phyloP scores from a whole-genome alignment of 2,888 invertebrate species.

The Xylota segnis region DNA sequence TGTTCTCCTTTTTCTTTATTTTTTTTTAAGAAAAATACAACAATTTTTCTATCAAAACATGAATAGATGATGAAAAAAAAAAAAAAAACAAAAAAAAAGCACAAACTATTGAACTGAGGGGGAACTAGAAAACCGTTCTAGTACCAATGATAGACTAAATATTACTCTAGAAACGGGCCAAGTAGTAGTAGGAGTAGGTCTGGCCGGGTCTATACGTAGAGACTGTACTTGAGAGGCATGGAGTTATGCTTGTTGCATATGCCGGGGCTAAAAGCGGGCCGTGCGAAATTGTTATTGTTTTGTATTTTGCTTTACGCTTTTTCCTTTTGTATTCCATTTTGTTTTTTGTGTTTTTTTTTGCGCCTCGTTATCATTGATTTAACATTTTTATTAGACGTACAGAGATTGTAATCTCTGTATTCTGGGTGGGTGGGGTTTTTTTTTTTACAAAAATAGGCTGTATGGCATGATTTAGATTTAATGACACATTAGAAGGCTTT shows the following conservation, averaged over 20 bases:
- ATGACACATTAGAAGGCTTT: conserved; percentile 30
- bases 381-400: conserved; percentile 55
- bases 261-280: conserved; percentile 7
- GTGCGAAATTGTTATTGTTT: conserved; percentile 53
- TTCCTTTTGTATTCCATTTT: conserved; percentile 20
- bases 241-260: conserved; percentile 33
- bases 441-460: conserved; percentile 17
- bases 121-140: conserved; percentile 45
- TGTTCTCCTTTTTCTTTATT: conserved; percentile 3
- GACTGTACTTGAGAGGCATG: conserved; percentile 27
- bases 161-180: conserved; percentile 18
- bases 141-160: conserved; percentile 41
- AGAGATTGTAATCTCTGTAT: conserved; percentile 41
- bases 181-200: conserved; percentile 25
- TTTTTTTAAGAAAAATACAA: conserved; percentile 12
- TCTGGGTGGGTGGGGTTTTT: conserved; percentile 40
- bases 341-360: too few relatives aligned
- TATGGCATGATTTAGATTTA: conserved; percentile 50
- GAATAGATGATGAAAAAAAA: background rate
- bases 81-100: conserved; percentile 3
- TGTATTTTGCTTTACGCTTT: background rate
- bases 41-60: background rate
- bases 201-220: conserved; percentile 51
- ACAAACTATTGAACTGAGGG: conserved; percentile 35
- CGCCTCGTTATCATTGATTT: conserved; percentile 45